phyloP scores from a whole-genome alignment of 2,888 invertebrate genomes.

The Caenorhabditis drosophilae region DNA sequence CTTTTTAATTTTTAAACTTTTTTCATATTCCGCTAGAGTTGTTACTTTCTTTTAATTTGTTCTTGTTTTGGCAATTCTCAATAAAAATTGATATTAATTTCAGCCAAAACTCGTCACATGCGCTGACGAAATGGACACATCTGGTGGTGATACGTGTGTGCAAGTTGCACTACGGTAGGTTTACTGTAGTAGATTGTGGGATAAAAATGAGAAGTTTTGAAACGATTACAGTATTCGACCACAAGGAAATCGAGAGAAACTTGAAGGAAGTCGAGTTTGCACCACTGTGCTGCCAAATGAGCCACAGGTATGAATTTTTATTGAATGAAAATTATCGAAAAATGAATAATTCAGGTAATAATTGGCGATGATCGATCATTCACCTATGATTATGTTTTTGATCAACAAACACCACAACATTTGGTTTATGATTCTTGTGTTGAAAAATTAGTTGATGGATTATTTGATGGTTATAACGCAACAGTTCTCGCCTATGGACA shows the following conservation, averaged over 20 bases:
- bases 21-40: not conserved
- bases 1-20: conserved; percentile 4
- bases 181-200: not conserved
- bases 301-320: conserved; percentile 74
- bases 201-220: not conserved
- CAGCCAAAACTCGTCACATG: not conserved
- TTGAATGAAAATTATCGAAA: not conserved
- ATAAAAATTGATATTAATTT: not conserved
- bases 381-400: conserved; percentile 92
- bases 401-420: conserved; percentile 78
- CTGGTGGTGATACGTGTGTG: conserved; percentile 28
- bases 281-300: conserved; percentile 87
- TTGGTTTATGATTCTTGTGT: conserved; percentile 84
- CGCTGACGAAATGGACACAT: conserved; percentile 6
- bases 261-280: conserved; percentile 92
- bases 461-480: conserved; percentile 94
- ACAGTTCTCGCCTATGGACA: conserved; percentile 96
- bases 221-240: conserved; percentile 83
- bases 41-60: not conserved
- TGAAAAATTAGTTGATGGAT: conserved; percentile 84
- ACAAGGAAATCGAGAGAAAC: conserved; percentile 87
- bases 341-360: conserved; percentile 74
- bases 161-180: conserved; percentile 32
- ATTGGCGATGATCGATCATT: conserved; percentile 71
- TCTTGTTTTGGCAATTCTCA: not conserved